These are phyloP conservation scores for Nephotettix cincticeps DNA, from an alignment of 1,140 invertebrate genomes.

Conservation along the genomic window DNA sequence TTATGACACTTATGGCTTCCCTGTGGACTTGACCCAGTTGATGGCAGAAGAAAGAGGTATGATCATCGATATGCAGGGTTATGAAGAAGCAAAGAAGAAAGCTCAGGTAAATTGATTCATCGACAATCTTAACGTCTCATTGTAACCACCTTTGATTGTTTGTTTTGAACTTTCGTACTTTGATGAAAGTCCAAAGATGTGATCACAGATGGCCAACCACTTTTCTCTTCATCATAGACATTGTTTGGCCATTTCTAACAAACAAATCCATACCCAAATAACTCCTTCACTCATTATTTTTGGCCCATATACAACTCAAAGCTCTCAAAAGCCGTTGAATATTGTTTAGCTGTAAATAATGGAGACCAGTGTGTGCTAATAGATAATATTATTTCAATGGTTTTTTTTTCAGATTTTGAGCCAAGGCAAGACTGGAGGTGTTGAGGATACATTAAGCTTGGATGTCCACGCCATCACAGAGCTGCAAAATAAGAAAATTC, in stretches of 20 bases:
- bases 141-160: background rate
- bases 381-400: too few relatives aligned
- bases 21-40: constrained; percentile 93
- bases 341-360: too few relatives aligned
- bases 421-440: constrained; percentile 75
- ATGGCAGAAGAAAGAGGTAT: constrained; percentile 97
- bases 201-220: too few relatives aligned
- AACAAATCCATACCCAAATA: too few relatives aligned
- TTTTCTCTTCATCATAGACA: too few relatives aligned
- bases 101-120: constrained; percentile 77
- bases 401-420: constrained; percentile 61
- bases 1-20: constrained; percentile 99
- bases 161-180: too few relatives aligned
- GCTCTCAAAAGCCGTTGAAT: too few relatives aligned
- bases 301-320: too few relatives aligned
- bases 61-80: constrained; percentile 80
- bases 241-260: too few relatives aligned
- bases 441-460: constrained; percentile 80
- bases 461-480: constrained; percentile 96
- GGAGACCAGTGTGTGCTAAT: too few relatives aligned
- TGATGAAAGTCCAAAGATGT: too few relatives aligned
- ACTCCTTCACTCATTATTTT: too few relatives aligned
- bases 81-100: constrained; percentile 90
- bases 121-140: background rate
- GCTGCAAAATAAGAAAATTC: constrained; percentile 74